Evolutionary conservation across 37 sponge, comb jelly and placozoan species (phyloP).

Genomic region (Beroe forskalii): DNA sequence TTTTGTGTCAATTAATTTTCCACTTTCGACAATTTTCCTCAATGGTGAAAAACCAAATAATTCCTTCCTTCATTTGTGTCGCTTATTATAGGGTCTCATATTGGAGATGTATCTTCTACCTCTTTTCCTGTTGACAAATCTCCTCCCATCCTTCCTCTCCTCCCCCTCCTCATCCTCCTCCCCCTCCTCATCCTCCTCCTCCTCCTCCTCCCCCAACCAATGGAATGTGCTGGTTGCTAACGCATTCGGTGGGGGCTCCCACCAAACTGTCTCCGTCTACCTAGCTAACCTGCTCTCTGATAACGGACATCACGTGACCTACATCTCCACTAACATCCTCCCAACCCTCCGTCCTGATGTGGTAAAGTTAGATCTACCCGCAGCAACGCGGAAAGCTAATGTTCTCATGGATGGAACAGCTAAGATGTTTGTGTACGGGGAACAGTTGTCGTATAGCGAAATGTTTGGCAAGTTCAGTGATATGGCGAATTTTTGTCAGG

Average conservation of each 20-base stretch:
- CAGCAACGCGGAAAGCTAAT: background rate
- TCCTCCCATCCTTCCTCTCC: too few species aligned
- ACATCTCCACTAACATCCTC: slow-evolving; percentile 18
- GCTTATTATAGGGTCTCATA: background rate
- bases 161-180: too few species aligned
- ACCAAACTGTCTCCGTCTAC: slow-evolving; percentile 38
- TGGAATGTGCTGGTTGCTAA: slow-evolving; percentile 16
- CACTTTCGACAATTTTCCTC: too few species aligned
- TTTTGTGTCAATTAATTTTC: too few species aligned
- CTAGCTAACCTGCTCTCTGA: slow-evolving; percentile 34
- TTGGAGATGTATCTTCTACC: too few species aligned
- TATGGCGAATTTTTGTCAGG: background rate
- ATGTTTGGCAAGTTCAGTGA: background rate
- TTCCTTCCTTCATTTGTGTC: too few species aligned
- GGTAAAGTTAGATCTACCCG: background rate
- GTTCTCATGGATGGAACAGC: background rate
- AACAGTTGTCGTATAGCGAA: background rate
- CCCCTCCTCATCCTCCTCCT: too few species aligned
- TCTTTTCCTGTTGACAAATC: too few species aligned
- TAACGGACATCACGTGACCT: slow-evolving; percentile 40
- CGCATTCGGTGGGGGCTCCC: slow-evolving; percentile 24
- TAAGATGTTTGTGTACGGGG: background rate
- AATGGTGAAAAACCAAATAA: too few species aligned
- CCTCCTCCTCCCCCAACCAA: too few species aligned
- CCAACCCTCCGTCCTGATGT: background rate